These are phyloP conservation scores for Cabera pusaria DNA, from an alignment of 2,888 invertebrate species.

Conservation along the genomic window DNA sequence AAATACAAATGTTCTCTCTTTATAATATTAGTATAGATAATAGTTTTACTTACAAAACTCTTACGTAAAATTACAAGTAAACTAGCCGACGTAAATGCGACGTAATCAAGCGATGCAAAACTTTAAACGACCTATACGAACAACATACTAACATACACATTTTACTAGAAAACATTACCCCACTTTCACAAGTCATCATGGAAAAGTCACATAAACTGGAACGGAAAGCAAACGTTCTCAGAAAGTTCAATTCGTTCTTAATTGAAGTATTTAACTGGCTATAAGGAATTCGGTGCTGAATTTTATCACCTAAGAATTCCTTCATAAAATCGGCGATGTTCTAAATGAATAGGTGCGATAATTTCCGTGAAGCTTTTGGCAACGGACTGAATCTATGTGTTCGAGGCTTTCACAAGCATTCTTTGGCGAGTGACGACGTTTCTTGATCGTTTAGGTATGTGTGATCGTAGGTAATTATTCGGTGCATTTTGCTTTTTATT, in stretches of 20 bases:
- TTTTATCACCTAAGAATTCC: conserved; percentile 43
- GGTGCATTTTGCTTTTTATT: too few relatives aligned
- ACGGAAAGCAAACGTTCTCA: conserved; percentile 25
- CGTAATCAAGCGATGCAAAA: too few relatives aligned
- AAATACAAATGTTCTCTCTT: too few relatives aligned
- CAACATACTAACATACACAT: conserved; percentile 14
- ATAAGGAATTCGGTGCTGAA: conserved; percentile 37
- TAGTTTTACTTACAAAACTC: too few relatives aligned
- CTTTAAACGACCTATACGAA: conserved; percentile 18
- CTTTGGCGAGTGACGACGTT: conserved; percentile 21
- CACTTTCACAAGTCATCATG: conserved; percentile 24
- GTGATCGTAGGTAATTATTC: too few relatives aligned
- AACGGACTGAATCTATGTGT: conserved; percentile 24
- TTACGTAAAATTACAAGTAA: too few relatives aligned
- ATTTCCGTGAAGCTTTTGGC: conserved; percentile 35
- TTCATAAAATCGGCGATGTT: conserved; percentile 40
- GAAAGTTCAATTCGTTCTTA: conserved; percentile 31
- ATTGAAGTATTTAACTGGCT: conserved; percentile 40
- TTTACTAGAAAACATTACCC: conserved; percentile 22
- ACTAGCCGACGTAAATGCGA: too few relatives aligned
- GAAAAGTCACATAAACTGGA: conserved; percentile 28
- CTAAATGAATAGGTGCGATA: conserved; percentile 42
- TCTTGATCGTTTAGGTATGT: too few relatives aligned
- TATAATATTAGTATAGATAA: too few relatives aligned
- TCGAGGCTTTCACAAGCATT: conserved; percentile 20